Conservation (phyloP, 1,140 invertebrate species). For the Drosophila malerkotliana region DNA sequence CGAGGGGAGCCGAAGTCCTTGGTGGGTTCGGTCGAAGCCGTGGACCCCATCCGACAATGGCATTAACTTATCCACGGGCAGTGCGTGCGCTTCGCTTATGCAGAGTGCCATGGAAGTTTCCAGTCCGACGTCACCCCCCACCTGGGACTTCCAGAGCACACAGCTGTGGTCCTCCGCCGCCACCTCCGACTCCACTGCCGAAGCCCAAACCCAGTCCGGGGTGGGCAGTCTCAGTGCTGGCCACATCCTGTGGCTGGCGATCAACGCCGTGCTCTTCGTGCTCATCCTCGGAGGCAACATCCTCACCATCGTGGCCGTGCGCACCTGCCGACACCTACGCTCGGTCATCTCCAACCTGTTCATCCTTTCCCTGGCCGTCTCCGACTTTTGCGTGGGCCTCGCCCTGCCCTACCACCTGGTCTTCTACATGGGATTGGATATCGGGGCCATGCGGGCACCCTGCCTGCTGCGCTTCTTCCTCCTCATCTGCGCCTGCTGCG, state of each 20-base stretch:
- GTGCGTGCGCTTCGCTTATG: conserved; percentile 46
- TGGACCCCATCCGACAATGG: conserved; percentile 1
- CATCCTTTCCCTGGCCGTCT: conserved; percentile 89
- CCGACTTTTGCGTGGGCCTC: conserved; percentile 89
- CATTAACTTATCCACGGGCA: conserved; percentile 56
- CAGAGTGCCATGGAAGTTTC: conserved; percentile 23
- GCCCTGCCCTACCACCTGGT: conserved; percentile 90
- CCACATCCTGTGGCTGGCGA: conserved; percentile 85
- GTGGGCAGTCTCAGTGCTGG: conserved; percentile 6
- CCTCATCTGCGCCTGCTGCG: conserved; percentile 89
- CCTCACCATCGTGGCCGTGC: conserved; percentile 89
- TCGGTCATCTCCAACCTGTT: conserved; percentile 87
- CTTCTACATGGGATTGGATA: conserved; percentile 87
- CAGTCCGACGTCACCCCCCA: conserved; percentile 8
- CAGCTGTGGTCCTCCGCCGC: background rate
- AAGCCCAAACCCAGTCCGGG: background rate
- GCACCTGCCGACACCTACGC: conserved; percentile 87
- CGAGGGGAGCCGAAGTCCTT: conserved; percentile 42
- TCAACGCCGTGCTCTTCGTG: conserved; percentile 87
- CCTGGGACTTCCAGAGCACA: conserved; percentile 16
- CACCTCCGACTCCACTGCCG: background rate
- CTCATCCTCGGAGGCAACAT: conserved; percentile 89
- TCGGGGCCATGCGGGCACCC: conserved; percentile 86
- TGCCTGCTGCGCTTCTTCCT: conserved; percentile 90
- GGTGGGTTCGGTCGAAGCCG: conserved; percentile 26